Conservation (phyloP, 2,797 vertebrate genomes). For the Selene dorsalis region DNA sequence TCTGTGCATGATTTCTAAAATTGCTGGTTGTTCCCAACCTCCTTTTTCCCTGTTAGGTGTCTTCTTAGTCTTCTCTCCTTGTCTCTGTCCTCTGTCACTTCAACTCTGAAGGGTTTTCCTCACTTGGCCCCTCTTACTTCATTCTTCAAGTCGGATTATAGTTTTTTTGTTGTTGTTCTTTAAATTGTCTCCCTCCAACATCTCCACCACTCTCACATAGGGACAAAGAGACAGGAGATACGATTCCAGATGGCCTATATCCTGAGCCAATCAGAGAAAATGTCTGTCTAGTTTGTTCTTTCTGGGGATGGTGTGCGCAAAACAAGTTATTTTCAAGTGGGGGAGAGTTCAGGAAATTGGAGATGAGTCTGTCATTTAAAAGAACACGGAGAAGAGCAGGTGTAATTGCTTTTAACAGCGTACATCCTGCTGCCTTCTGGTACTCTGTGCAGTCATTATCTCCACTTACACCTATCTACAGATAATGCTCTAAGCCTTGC, state of each 20-base stretch:
- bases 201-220: not conserved
- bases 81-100: constrained; percentile 13
- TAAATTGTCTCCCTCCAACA: not conserved
- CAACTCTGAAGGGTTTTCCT: too few relatives aligned
- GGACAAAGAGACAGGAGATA: not conserved
- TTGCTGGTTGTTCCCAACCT: constrained; percentile 38
- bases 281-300: not conserved
- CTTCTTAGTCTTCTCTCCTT: constrained; percentile 1
- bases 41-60: constrained; percentile 6
- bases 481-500: constrained; percentile 11
- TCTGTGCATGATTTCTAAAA: constrained; percentile 32
- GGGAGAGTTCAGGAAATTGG: constrained; percentile 7
- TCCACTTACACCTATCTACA: constrained; percentile 52
- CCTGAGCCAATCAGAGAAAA: constrained; percentile 16
- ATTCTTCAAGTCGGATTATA: not conserved
- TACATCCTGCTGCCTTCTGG: constrained; percentile 38
- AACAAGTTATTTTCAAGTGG: constrained; percentile 27
- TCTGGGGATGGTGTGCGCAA: not conserved
- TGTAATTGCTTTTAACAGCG: constrained; percentile 19
- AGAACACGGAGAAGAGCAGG: constrained; percentile 6
- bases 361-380: constrained; percentile 30
- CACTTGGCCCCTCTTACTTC: too few relatives aligned
- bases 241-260: constrained; percentile 14
- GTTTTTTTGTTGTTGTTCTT: not conserved
- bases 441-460: constrained; percentile 38